Conservation (phyloP, 2,888 invertebrate genomes). For the Schizotus pectinicornis region DNA sequence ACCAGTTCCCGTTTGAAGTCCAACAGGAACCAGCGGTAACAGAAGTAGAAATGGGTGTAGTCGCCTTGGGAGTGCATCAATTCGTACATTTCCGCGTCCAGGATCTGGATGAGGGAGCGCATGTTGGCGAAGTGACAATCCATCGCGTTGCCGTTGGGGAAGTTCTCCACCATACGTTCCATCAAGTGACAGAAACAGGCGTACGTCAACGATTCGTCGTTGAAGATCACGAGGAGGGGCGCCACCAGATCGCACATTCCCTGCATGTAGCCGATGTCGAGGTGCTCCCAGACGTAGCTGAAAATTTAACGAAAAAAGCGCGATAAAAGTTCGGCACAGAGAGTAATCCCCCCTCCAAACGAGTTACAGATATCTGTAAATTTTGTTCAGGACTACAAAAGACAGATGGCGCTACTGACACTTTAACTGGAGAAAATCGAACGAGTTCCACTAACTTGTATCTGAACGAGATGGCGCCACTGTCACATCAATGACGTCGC, state of each 20-base stretch:
- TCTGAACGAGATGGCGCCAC: no score
- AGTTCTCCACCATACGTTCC: conserved; percentile 90
- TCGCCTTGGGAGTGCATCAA: conserved; percentile 95
- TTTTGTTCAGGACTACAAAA: no score
- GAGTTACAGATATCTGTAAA: no score
- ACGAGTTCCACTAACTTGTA: no score
- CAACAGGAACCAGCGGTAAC: conserved; percentile 95
- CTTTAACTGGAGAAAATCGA: no score
- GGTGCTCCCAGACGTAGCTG: conserved; percentile 96
- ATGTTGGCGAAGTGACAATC: conserved; percentile 96
- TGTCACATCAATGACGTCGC: no score
- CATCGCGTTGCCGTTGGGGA: conserved; percentile 93
- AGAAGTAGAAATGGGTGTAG: conserved; percentile 97
- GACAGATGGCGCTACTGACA: no score
- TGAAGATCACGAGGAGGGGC: conserved; percentile 88
- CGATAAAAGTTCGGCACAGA: no score
- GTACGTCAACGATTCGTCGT: conserved; percentile 90
- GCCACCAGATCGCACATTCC: conserved; percentile 98
- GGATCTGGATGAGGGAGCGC: conserved; percentile 86
- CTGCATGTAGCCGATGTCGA: conserved; percentile 95
- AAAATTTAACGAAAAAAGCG: conserved; percentile 24
- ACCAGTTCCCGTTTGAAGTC: conserved; percentile 94
- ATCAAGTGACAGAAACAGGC: conserved; percentile 91
- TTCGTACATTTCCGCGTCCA: conserved; percentile 93
- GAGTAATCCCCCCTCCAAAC: no score